Percentiles rank a stretch among this genome's conserved stretches.
phyloP scores from a whole-genome alignment of 2,113 vertebrate species.

The Chitala chitala region DNA sequence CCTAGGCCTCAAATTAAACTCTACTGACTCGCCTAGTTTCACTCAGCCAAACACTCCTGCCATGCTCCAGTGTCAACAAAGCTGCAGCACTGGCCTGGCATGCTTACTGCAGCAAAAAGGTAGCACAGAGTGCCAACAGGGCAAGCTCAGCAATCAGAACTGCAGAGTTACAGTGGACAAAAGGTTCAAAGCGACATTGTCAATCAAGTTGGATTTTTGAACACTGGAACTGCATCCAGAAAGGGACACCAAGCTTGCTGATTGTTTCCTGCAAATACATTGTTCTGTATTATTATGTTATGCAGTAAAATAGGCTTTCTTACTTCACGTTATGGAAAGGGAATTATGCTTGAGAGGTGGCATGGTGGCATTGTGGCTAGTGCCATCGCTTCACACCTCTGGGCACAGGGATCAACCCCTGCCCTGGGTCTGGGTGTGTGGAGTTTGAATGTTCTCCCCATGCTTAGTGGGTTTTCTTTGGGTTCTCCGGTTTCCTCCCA shows the following conservation, averaged over 20 bases:
- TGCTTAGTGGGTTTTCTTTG: too few relatives aligned
- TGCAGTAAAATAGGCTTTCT: neutral
- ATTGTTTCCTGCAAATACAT: neutral
- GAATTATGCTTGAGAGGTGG: conserved; percentile 15
- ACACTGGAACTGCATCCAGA: neutral
- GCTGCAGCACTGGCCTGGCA: neutral
- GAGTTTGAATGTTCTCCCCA: too few relatives aligned
- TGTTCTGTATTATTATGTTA: neutral
- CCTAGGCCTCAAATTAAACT: conserved; percentile 12
- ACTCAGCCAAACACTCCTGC: neutral
- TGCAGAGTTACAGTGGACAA: neutral
- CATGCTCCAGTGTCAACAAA: conserved; percentile 10
- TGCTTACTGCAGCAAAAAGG: neutral
- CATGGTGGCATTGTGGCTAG: too few relatives aligned
- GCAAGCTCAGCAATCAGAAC: too few relatives aligned
- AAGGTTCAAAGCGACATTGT: neutral
- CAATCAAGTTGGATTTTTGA: neutral
- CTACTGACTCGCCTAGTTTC: neutral
- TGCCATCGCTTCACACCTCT: too few relatives aligned
- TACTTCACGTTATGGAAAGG: neutral
- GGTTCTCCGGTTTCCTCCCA: too few relatives aligned
- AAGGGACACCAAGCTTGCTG: neutral
- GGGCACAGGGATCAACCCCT: too few relatives aligned
- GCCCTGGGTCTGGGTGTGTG: too few relatives aligned
- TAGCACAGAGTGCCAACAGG: neutral